Base-by-base conservation (phyloP, 92 coral and sea anemone genomes). In the Bergia puertoricense region DNA sequence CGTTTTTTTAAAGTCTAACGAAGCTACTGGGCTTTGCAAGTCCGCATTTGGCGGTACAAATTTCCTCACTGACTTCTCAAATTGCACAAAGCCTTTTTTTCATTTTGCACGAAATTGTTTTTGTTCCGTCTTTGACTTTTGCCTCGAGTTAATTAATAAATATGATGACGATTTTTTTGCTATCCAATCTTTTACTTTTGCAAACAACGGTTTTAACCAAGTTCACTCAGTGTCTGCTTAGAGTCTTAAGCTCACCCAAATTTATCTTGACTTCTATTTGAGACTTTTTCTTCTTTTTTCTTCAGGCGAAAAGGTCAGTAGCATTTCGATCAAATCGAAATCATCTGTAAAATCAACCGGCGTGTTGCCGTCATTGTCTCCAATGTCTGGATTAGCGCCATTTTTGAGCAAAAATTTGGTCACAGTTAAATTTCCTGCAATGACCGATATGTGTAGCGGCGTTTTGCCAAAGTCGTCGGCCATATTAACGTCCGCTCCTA, bases 401-500 rank as follows among this genome's bases (percentile, higher is more conserved):
- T 91, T 94, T 46, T 89, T 95, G 51, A 94, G 88, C 85, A 97
- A 86, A 77, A 97, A 97, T 91, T 86, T 94, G 3, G 98, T 94
- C 15, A 97, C 89, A 1, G 91, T 91, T 14, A 88, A 11, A 88
- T 97, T 91, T 15, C 93, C 94, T 0, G 96, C 92, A 22, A 23
- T 73, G 8, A 91, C 98, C 50, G 98, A 92, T 89, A 94, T 86
- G 38, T 97, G 99, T 45, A 97, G 97, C 46, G 99, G 96, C 18
- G 98, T 94, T 73, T 88, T 82, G 0, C 99, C 99, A 22, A 89
- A 81, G 22, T 93, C 96, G 65, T 97, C 97, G 18, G 84, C 95
- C 94, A 95, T 93, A 80, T 97, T 97, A 1, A 97, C 99, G 50
- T 97, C 99, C 22, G 99, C 99, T 43, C 99, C 99, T 3, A 97